Evolutionary conservation across 2,888 invertebrate genomes (phyloP).

Genomic region (Pachydiplax longipennis): DNA sequence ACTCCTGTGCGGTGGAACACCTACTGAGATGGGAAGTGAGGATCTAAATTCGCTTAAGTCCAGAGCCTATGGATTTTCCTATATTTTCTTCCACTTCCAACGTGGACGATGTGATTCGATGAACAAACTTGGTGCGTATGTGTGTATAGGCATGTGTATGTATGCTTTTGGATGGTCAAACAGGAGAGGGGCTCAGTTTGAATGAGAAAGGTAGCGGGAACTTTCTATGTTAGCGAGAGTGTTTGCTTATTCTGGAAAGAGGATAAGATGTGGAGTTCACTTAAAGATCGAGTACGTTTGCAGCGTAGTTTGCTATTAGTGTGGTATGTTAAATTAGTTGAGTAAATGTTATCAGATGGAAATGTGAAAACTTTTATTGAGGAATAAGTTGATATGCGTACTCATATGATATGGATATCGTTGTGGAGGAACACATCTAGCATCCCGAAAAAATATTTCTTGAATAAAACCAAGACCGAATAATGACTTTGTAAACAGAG

Average conservation of each 20-base stretch:
- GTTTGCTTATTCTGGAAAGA: conserved; percentile 16
- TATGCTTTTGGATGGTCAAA: not conserved
- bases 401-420: too few species aligned
- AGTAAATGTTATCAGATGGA: not conserved
- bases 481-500: too few species aligned
- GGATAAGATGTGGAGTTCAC: not conserved
- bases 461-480: too few species aligned
- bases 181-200: not conserved
- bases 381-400: too few species aligned
- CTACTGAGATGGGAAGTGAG: not conserved
- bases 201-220: not conserved
- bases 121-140: conserved; percentile 12
- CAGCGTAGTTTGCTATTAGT: not conserved
- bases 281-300: conserved; percentile 10
- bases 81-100: not conserved
- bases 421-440: too few species aligned
- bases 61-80: conserved; percentile 8
- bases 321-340: not conserved
- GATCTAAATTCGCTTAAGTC: conserved; percentile 38
- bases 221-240: conserved; percentile 4
- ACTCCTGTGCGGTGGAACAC: not conserved
- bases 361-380: not conserved
- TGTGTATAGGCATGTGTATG: not conserved
- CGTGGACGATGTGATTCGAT: conserved; percentile 1
- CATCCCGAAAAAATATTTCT: too few species aligned